These are phyloP conservation scores for Loris lydekkerianus DNA, from an alignment of 2,797 vertebrate genomes.

Conservation along the genomic window DNA sequence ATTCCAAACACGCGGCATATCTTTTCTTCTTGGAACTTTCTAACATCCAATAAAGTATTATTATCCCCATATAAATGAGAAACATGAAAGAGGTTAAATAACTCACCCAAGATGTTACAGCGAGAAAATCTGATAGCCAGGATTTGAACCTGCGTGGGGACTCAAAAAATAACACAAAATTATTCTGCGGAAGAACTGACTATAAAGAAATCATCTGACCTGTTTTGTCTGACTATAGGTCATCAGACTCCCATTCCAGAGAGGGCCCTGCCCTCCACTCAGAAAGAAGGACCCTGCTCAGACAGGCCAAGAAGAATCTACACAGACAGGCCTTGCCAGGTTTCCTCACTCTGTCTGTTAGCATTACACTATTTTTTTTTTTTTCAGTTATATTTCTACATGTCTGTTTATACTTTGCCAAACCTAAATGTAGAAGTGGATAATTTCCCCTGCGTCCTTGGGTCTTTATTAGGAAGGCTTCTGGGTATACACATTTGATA, in stretches of 20 bases:
- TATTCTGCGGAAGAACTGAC: background rate
- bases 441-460: background rate
- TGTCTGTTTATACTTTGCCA: background rate
- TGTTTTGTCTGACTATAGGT: background rate
- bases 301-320: background rate
- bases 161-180: background rate
- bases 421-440: background rate
- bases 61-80: background rate
- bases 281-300: background rate
- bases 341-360: background rate
- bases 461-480: background rate
- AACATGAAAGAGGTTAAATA: background rate
- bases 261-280: no score
- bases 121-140: background rate
- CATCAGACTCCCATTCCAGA: background rate
- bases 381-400: background rate
- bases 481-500: background rate
- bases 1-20: accelerated
- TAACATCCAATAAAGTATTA: no score
- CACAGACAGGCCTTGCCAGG: background rate
- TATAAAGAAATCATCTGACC: background rate
- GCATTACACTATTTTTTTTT: background rate
- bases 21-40: background rate
- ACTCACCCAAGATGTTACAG: background rate
- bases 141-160: background rate